phyloP scores from a whole-genome alignment of 92 coral and sea anemone species.

The Siderastrea radians region DNA sequence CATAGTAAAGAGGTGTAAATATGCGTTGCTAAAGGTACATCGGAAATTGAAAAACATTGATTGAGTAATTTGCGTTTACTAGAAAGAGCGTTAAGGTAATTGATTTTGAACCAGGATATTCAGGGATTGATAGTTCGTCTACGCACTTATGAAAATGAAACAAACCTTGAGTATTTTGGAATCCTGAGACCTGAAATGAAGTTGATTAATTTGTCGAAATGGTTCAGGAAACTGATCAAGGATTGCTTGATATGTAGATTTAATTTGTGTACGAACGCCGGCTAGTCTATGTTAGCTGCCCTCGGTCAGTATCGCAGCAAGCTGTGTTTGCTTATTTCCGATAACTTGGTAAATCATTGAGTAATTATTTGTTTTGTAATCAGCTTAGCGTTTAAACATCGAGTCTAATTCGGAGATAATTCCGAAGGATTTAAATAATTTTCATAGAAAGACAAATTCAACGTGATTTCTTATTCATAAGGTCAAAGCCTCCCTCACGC shows the following conservation, averaged over 20 bases:
- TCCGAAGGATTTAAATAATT: conserved; percentile 2
- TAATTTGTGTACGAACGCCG: neutral
- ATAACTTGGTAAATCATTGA: conserved; percentile 5
- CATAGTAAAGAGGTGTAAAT: too few relatives aligned
- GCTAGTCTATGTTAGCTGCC: conserved; percentile 2
- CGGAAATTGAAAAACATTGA: too few relatives aligned
- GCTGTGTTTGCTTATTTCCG: conserved; percentile 7
- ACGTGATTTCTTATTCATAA: neutral
- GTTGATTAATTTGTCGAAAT: too few relatives aligned
- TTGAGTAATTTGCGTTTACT: too few relatives aligned
- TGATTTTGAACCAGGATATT: too few relatives aligned
- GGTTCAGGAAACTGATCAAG: too few relatives aligned
- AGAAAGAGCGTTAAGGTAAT: too few relatives aligned
- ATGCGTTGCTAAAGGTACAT: too few relatives aligned
- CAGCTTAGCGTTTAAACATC: conserved; percentile 26
- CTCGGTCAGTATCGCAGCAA: conserved; percentile 15
- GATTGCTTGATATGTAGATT: neutral
- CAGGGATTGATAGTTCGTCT: too few relatives aligned
- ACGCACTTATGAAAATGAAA: too few relatives aligned
- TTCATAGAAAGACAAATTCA: neutral
- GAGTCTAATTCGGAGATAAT: conserved; percentile 19
- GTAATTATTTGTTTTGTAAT: neutral
- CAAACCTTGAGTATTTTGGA: too few relatives aligned
- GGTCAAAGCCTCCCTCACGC: neutral
- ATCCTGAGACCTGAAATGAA: too few relatives aligned